Base-by-base conservation (phyloP, 2,888 invertebrate species). In the Cremastinae sp. region DNA sequence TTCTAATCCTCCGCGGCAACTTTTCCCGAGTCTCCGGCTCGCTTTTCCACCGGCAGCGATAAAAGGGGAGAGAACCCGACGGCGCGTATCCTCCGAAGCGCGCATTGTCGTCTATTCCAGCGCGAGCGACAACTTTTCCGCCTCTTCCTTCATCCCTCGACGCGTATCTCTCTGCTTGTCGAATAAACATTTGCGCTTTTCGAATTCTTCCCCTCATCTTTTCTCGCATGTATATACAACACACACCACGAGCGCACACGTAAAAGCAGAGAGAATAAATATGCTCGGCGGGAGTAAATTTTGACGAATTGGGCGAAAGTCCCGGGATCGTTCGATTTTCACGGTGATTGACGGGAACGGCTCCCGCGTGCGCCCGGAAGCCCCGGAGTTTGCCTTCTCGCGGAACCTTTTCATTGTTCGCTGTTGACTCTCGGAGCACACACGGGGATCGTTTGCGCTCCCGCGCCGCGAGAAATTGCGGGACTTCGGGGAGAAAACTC, bases 1-100 rank as follows among this genome's bases (percentile, higher is more conserved):
- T 69, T 59, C 68, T 68, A 74, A 68, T 68, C 73, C 66, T 12
- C 28, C 41, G 12, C 41, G 41, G 41, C 41, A 53, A 65, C 64
- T 65, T 65, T 65, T 65, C 20, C 51, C 12, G 28, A 49, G 22
- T 22, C 28, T 28, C 28, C 2, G 5, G 28, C 2, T 28, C 28
- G 28, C 28, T 28, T 28, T 28, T n/a, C n/a, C n/a, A n/a, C 28
- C 28, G 5, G 2, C 2, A 28, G 5, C 28, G 28, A 28, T 28
- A 28, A 28, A 28, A 53, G 47, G 56, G n/a, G n/a, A n/a, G 38
- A 56, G 59, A 51, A 51, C 41, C 38, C 56, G 58, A 22, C 45
- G n/a, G n/a, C n/a, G n/a, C n/a, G 36, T 16, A 22, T 9, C 1
- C 41, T 12, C 28, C 4, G 34, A 28, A 47, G 56, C 69, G 56